Conservation (phyloP, 2,797 vertebrate species). For the Clarias platycephalus region DNA sequence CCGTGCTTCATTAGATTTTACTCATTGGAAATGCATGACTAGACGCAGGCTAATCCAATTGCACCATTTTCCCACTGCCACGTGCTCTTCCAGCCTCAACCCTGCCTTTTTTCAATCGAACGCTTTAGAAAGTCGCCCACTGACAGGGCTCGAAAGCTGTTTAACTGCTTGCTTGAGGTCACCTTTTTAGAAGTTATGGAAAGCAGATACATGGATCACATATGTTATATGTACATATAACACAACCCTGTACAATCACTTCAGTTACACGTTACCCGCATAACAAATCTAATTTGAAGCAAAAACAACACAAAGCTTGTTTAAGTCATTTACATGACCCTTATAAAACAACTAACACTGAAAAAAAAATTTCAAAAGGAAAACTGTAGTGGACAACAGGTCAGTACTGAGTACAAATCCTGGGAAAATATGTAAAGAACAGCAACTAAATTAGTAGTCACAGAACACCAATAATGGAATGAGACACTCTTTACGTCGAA, state of each 20-base stretch:
- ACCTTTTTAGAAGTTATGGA: slow-evolving; percentile 2
- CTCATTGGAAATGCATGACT: slow-evolving; percentile 58
- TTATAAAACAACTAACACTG: slow-evolving; percentile 32
- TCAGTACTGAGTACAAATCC: neutral
- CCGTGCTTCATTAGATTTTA: slow-evolving; percentile 52
- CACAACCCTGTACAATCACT: slow-evolving; percentile 36
- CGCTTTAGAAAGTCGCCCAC: slow-evolving; percentile 26
- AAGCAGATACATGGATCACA: slow-evolving; percentile 7
- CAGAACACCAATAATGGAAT: slow-evolving; percentile 19
- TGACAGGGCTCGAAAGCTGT: neutral
- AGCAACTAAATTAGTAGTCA: slow-evolving; percentile 19
- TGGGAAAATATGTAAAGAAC: slow-evolving; percentile 23
- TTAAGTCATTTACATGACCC: slow-evolving; percentile 25
- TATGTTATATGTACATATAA: too few relatives aligned
- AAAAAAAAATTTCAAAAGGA: slow-evolving; percentile 1
- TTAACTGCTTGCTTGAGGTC: slow-evolving; percentile 15
- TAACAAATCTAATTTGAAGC: slow-evolving; percentile 42
- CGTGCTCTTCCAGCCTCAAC: slow-evolving; percentile 1
- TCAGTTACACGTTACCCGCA: slow-evolving; percentile 32
- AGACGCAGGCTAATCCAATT: slow-evolving; percentile 51
- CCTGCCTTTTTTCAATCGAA: slow-evolving; percentile 12
- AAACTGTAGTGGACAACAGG: slow-evolving; percentile 3
- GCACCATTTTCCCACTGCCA: slow-evolving; percentile 17
- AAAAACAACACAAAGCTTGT: slow-evolving; percentile 30
- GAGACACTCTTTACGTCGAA: neutral